Conservation (phyloP, 1,140 invertebrate species). For the Aphelenchoides besseyi region DNA sequence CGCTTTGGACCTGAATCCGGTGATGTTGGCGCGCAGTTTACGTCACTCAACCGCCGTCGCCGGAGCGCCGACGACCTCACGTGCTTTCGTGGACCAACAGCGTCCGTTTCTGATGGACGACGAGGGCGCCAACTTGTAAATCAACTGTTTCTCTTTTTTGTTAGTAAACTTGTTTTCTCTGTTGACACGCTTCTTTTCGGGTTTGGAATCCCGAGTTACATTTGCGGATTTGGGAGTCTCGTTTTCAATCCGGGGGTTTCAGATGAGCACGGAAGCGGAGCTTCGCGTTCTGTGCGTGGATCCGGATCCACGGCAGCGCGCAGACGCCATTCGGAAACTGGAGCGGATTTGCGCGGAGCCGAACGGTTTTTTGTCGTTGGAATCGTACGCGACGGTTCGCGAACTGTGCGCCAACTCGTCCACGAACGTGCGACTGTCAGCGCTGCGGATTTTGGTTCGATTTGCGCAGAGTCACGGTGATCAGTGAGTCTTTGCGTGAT, state of each 20-base stretch:
- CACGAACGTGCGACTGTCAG: constrained; percentile 33
- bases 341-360: constrained; percentile 67
- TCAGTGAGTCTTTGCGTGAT: constrained; percentile 30
- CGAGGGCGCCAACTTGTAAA: no score
- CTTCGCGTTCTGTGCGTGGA: constrained; percentile 64
- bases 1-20: not conserved
- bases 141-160: no score
- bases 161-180: no score
- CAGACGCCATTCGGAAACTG: constrained; percentile 79
- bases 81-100: no score
- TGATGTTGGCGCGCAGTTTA: not conserved
- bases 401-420: constrained; percentile 33
- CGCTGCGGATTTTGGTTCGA: constrained; percentile 31
- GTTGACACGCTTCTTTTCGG: no score
- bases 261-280: constrained; percentile 46
- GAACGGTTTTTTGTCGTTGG: constrained; percentile 27
- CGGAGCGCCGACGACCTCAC: no score
- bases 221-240: no score
- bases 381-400: constrained; percentile 9
- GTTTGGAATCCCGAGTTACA: no score
- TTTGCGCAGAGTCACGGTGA: constrained; percentile 37
- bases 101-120: no score
- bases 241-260: no score
- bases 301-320: constrained; percentile 82
- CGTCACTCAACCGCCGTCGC: no score